phyloP scores from a whole-genome alignment of 2,113 vertebrate species.

The Tauraco erythrolophus region DNA sequence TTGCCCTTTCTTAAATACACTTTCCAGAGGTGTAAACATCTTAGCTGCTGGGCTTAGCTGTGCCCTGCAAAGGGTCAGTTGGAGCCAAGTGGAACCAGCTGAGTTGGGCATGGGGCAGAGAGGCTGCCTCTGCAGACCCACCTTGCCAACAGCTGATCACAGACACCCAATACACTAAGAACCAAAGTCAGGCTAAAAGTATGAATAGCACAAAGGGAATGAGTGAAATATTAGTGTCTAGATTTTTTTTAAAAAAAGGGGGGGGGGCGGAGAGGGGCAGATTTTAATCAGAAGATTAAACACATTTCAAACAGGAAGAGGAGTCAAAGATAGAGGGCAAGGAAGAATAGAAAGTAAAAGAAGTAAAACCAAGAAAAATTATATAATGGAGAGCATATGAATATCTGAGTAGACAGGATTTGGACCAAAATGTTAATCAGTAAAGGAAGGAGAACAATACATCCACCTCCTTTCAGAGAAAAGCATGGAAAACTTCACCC shows the following conservation, averaged over 20 bases:
- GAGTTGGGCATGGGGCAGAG: rapidly evolving
- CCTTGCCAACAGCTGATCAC: rapidly evolving
- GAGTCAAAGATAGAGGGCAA: background rate
- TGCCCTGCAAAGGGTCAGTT: rapidly evolving
- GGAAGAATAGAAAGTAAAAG: background rate
- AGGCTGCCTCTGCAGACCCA: background rate
- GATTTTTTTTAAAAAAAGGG: too few species aligned
- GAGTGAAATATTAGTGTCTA: background rate
- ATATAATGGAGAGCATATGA: background rate
- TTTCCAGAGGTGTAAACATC: background rate
- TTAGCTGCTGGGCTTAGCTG: rapidly evolving
- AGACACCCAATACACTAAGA: background rate
- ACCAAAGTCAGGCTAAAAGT: background rate
- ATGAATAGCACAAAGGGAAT: background rate
- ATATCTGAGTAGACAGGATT: background rate
- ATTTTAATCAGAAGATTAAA: background rate
- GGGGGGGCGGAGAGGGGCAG: too few species aligned
- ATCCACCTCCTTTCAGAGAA: background rate
- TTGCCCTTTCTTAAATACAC: background rate
- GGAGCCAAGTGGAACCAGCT: rapidly evolving
- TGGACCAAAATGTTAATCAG: background rate
- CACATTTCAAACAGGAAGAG: background rate
- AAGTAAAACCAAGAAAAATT: background rate
- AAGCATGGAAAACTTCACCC: background rate
- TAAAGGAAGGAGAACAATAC: background rate